These are phyloP conservation scores for Liopterus haemorrhoidalis DNA, from an alignment of 2,888 invertebrate genomes.

Conservation along the genomic window DNA sequence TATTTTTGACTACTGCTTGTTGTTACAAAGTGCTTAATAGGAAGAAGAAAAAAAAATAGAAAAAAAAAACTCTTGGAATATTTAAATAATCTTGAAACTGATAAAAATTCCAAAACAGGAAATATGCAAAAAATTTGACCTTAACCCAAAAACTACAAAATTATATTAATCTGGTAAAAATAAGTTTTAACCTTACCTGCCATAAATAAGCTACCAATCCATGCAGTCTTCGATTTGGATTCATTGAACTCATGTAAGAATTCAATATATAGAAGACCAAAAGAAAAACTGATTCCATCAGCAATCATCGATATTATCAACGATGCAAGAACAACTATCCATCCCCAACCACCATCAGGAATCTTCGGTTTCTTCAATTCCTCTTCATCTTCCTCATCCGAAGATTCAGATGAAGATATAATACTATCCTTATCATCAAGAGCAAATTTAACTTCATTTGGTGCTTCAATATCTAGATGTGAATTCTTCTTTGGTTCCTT, in stretches of 20 bases:
- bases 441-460: conserved; percentile 33
- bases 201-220: conserved; percentile 86
- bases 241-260: conserved; percentile 74
- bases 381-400: conserved; percentile 24
- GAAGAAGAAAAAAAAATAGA: too few relatives aligned
- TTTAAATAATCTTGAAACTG: too few relatives aligned
- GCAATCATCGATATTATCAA: conserved; percentile 83
- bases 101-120: too few relatives aligned
- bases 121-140: too few relatives aligned
- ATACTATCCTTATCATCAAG: conserved; percentile 30
- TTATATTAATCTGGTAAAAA: too few relatives aligned
- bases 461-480: too few relatives aligned
- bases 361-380: conserved; percentile 50
- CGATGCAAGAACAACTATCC: conserved; percentile 82
- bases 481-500: too few relatives aligned
- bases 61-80: too few relatives aligned
- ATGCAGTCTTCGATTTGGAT: conserved; percentile 78
- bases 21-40: too few relatives aligned
- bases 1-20: too few relatives aligned
- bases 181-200: too few relatives aligned
- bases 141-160: too few relatives aligned
- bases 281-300: conserved; percentile 89
- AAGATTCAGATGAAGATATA: conserved; percentile 25
- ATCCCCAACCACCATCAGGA: conserved; percentile 84
- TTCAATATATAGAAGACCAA: conserved; percentile 81